Evolutionary conservation across 2,797 vertebrate species (phyloP).

Genomic region (Poecile montanus): DNA sequence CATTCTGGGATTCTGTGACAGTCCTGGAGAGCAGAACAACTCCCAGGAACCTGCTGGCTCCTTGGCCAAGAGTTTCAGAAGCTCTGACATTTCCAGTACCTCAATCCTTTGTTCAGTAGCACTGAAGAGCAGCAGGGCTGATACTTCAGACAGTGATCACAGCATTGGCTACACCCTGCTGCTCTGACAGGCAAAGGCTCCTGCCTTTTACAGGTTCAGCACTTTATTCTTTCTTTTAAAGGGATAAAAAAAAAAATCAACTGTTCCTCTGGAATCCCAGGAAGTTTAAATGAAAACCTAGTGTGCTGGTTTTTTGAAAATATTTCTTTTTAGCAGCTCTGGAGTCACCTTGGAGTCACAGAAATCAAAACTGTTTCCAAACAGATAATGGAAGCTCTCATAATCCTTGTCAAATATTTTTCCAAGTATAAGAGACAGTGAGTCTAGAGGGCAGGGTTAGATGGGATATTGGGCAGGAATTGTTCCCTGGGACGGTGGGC

Average conservation of each 20-base stretch:
- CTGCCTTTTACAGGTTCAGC: neutral
- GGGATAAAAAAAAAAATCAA: neutral
- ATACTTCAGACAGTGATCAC: neutral
- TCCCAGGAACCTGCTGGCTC: neutral
- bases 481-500: neutral
- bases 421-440: neutral
- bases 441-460: neutral
- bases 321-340: neutral
- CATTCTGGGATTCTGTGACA: neutral
- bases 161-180: neutral
- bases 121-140: neutral
- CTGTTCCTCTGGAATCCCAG: neutral
- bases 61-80: neutral
- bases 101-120: neutral
- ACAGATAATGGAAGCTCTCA: neutral
- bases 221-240: neutral
- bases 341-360: neutral
- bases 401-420: neutral
- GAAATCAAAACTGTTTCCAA: neutral
- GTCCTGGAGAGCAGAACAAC: neutral
- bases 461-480: neutral
- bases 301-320: neutral
- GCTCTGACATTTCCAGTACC: fast-evolving
- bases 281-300: neutral
- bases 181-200: neutral